A percentile compares a stretch with the other conserved stretches of the same genome.
phyloP scores from a whole-genome alignment of 2,113 vertebrate genomes.

The Hiodon tergisus region DNA sequence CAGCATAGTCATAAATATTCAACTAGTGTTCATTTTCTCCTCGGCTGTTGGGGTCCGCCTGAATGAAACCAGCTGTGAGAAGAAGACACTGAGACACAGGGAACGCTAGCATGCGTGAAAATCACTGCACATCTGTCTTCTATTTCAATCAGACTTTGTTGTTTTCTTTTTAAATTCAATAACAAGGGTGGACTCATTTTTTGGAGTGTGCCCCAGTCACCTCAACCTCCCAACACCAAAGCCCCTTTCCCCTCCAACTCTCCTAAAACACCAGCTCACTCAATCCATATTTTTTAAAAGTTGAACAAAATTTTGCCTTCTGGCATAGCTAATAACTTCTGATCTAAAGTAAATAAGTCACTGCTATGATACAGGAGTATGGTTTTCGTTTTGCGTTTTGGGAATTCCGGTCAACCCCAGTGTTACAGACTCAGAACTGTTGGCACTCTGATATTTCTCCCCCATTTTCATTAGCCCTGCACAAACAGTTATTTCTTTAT shows the following conservation, averaged over 20 bases:
- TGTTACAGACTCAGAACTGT: background rate
- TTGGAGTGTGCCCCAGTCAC: slow-evolving; percentile 8
- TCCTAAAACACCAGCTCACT: background rate
- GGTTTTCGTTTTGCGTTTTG: no score
- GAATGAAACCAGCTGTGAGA: slow-evolving; percentile 14
- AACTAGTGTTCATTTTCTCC: background rate
- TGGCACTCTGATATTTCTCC: background rate
- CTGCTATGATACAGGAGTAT: no score
- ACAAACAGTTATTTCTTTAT: background rate
- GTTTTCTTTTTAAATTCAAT: slow-evolving; percentile 20
- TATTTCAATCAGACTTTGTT: slow-evolving; percentile 9
- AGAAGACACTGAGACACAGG: background rate
- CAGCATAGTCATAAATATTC: background rate
- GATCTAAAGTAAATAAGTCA: no score
- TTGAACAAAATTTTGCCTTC: no score
- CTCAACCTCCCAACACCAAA: slow-evolving; percentile 3
- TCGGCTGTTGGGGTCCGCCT: background rate
- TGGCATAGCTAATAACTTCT: no score
- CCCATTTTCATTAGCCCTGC: background rate
- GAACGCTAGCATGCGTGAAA: slow-evolving; percentile 9
- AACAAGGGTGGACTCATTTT: slow-evolving; percentile 19
- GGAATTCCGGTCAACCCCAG: background rate
- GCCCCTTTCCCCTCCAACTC: background rate
- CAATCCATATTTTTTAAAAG: background rate
- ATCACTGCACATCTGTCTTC: slow-evolving; percentile 13